A percentile compares a stretch with the other conserved stretches of the same genome.
Conservation (phyloP, 2,797 vertebrate species). For the Glyptemys insculpta region DNA sequence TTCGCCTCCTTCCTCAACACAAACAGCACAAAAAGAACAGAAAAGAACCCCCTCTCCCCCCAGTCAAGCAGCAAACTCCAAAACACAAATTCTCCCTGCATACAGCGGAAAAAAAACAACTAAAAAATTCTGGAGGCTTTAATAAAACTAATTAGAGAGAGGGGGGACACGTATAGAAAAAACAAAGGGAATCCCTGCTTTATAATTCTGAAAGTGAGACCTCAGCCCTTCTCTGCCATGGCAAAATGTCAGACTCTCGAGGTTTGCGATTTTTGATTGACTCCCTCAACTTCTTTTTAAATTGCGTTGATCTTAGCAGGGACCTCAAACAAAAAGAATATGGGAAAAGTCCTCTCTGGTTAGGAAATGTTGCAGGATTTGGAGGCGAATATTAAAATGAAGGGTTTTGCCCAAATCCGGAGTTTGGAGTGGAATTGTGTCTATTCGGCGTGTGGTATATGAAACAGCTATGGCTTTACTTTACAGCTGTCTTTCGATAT, state of each 20-base stretch:
- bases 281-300: background rate
- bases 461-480: accelerated
- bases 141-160: slow-evolving; percentile 47
- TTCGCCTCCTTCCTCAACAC: background rate
- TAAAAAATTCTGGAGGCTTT: slow-evolving; percentile 10
- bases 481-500: background rate
- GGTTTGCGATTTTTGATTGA: background rate
- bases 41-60: too few relatives aligned
- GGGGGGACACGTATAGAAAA: background rate
- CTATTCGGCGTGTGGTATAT: too few relatives aligned
- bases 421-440: too few relatives aligned
- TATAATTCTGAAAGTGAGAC: background rate
- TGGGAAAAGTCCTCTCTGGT: too few relatives aligned
- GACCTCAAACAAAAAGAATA: background rate
- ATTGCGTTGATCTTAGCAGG: background rate
- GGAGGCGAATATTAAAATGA: too few relatives aligned
- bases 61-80: slow-evolving; percentile 4
- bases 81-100: background rate
- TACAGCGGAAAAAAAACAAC: background rate
- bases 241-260: background rate
- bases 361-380: too few relatives aligned
- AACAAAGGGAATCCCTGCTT: slow-evolving; percentile 24
- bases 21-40: background rate
- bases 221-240: background rate
- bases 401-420: too few relatives aligned